Percentiles rank a stretch among this genome's conserved stretches.
Evolutionary conservation across 2,888 invertebrate species (phyloP).

Genomic region (Elysia crispata): DNA sequence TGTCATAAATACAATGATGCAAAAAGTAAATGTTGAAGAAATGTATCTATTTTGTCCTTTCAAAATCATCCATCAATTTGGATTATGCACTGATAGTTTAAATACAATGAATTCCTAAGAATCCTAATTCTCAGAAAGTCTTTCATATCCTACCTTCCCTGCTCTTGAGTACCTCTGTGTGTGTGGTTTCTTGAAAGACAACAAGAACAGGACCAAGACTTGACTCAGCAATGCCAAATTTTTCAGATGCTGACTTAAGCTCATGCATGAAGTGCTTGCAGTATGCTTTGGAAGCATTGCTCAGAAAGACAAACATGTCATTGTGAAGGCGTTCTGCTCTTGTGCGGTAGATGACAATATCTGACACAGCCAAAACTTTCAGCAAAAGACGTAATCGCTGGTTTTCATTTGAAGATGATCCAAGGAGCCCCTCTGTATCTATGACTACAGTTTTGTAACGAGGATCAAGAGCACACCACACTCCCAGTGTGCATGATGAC

Average conservation of each 20-base stretch:
- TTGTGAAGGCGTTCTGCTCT: constrained; percentile 86
- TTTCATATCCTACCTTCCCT: constrained; percentile 35
- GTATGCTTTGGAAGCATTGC: constrained; percentile 87
- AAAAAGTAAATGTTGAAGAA: background rate
- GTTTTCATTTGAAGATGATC: constrained; percentile 82
- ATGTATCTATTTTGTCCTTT: background rate
- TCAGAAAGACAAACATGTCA: constrained; percentile 86
- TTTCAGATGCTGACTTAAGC: constrained; percentile 76
- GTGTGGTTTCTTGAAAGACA: constrained; percentile 88
- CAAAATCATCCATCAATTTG: background rate
- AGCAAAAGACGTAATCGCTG: constrained; percentile 84
- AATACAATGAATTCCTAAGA: background rate
- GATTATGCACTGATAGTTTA: background rate
- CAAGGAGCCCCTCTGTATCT: constrained; percentile 88
- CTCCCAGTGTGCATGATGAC: constrained; percentile 86
- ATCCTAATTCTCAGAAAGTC: background rate
- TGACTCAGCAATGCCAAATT: constrained; percentile 79
- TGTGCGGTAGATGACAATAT: constrained; percentile 87
- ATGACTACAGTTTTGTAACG: constrained; percentile 83
- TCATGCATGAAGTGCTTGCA: constrained; percentile 84
- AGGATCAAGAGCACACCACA: constrained; percentile 87
- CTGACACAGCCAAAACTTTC: constrained; percentile 89
- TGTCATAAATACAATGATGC: background rate
- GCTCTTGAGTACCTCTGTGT: constrained; percentile 81
- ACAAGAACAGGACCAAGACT: constrained; percentile 86